Evolutionary conservation across 2,797 vertebrate species (phyloP), one percentile per base, ranked within the genome.

Genomic region (Clarias fuscus): DNA sequence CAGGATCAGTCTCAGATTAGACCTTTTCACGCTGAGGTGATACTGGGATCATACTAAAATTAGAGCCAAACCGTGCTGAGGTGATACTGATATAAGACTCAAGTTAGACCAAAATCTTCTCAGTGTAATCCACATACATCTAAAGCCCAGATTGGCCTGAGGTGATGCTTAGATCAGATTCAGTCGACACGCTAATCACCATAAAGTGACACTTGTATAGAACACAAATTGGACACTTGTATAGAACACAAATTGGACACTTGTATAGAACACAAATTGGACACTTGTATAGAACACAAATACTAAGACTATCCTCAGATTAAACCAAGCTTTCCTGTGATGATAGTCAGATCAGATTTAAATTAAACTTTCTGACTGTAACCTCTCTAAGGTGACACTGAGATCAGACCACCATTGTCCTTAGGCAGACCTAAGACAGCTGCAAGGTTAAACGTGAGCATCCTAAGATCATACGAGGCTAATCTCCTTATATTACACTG

Each of bases 11-110:
- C 53, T 56, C 53, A 64, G 53, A 56, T 56, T 56, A 59, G 18
- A 30, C 4, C 4, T 5, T 2, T 33, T 7, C 0, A 0, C 1
- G 5, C 27, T 70, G 0, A 7, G 15, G 13, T 43, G 5, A 30
- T 10, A 7, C 56, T 67, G 27, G 61, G 27, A 40, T 59, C 62
- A 30, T 6, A 80, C 24, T 27, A 0, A n/a, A 40, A 65, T 20
- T 56, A 59, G 18, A 30, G 4, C 4, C 11, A 2, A 7, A 33
- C 3, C 0, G 0, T 2, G 4, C 27, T 70, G 61, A 30, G 20
- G 5, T 79, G 4, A 20, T 18, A 40, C 58, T 64, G 58, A 62
- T 20, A 62, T 62, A 6, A 24, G 20, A 62, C 61, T n/a, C 7
- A n/a, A 0, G 24, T 5, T 24, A 64, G 8, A 64, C 18, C 61